These are phyloP conservation scores for Helleia helle DNA, from an alignment of 2,888 invertebrate genomes.

Conservation along the genomic window DNA sequence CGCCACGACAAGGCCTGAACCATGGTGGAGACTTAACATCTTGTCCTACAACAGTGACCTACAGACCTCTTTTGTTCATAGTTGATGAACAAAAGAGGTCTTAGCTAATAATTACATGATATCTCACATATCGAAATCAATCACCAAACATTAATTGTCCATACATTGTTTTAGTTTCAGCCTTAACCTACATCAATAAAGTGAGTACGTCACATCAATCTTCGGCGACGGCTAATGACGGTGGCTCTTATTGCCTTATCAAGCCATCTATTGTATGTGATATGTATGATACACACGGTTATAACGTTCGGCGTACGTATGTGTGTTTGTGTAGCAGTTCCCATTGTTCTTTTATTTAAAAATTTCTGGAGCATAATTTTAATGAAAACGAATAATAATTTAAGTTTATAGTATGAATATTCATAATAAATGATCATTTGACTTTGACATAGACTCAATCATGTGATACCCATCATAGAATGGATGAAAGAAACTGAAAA, in stretches of 20 bases:
- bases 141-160: conserved; percentile 7
- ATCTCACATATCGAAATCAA: background rate
- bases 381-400: too few relatives aligned
- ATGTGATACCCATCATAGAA: too few relatives aligned
- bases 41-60: conserved; percentile 15
- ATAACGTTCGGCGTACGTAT: background rate
- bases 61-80: conserved; percentile 7
- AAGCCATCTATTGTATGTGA: conserved; percentile 51
- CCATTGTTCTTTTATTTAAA: background rate
- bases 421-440: too few relatives aligned
- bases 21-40: too few relatives aligned
- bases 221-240: conserved; percentile 50
- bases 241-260: conserved; percentile 51
- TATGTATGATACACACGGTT: conserved; percentile 33
- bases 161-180: conserved; percentile 12
- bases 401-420: too few relatives aligned
- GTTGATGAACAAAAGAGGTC: too few relatives aligned
- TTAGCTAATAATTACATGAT: conserved; percentile 5
- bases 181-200: conserved; percentile 51
- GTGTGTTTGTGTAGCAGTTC: background rate
- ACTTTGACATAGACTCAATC: too few relatives aligned
- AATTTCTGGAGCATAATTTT: too few relatives aligned
- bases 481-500: too few relatives aligned
- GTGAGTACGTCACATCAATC: conserved; percentile 55
- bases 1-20: too few relatives aligned